phyloP scores from a whole-genome alignment of 2,113 vertebrate species.

The Xyrauchen texanus region DNA sequence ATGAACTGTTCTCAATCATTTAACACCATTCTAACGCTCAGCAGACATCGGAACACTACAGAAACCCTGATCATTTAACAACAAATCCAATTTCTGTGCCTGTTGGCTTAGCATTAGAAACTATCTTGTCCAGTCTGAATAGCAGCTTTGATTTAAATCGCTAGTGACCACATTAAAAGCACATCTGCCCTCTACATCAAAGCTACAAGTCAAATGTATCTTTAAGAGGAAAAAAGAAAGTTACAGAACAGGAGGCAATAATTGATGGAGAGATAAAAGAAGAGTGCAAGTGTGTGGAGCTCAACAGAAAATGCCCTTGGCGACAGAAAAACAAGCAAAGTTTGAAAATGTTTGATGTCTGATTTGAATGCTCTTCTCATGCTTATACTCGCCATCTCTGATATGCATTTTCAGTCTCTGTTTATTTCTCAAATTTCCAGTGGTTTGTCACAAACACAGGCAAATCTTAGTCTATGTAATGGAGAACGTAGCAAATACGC shows the following conservation, averaged over 20 bases:
- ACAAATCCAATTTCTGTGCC: neutral
- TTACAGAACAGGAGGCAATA: slow-evolving; percentile 2
- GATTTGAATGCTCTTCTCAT: neutral
- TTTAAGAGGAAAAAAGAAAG: neutral
- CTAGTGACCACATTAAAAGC: slow-evolving; percentile 17
- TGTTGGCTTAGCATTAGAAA: slow-evolving; percentile 11
- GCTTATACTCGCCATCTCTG: neutral
- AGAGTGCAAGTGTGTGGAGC: slow-evolving; percentile 47
- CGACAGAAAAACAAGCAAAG: neutral
- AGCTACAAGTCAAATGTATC: slow-evolving; percentile 10
- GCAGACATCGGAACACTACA: neutral
- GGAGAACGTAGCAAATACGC: neutral
- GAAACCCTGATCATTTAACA: neutral
- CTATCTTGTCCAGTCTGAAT: slow-evolving; percentile 14
- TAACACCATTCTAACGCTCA: slow-evolving; percentile 2
- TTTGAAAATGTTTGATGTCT: slow-evolving; percentile 10
- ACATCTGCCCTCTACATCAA: slow-evolving; percentile 8
- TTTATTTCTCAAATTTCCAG: slow-evolving; percentile 7
- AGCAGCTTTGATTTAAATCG: slow-evolving; percentile 4
- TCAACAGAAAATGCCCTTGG: neutral
- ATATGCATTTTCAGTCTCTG: slow-evolving; percentile 6
- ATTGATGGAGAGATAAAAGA: slow-evolving; percentile 3
- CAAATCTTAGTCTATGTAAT: neutral
- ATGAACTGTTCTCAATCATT: slow-evolving; percentile 37
- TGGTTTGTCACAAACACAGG: slow-evolving; percentile 3